These are phyloP conservation scores for Tipula vernalis DNA, from an alignment of 2,888 invertebrate species.

Conservation along the genomic window DNA sequence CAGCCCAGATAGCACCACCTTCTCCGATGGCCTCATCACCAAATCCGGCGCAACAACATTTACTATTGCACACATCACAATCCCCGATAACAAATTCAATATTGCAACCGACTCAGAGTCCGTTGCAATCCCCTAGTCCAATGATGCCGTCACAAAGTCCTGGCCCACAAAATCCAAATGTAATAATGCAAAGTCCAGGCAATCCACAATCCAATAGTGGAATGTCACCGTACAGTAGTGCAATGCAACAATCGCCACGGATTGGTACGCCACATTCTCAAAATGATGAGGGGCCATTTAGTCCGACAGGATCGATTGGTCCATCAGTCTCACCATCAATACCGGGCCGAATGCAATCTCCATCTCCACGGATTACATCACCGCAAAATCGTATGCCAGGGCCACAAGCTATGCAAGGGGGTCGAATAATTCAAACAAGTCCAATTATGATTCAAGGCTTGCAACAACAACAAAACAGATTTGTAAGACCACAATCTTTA, in stretches of 20 bases:
- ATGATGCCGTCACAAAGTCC: constrained; percentile 40
- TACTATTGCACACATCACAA: constrained; percentile 23
- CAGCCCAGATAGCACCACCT: constrained; percentile 34
- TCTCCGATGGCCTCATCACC: constrained; percentile 38
- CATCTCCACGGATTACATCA: constrained; percentile 41
- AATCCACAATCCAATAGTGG: constrained; percentile 34
- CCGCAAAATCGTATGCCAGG: constrained; percentile 39
- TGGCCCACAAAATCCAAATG: constrained; percentile 27
- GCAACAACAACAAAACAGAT: constrained; percentile 28
- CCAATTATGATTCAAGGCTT: constrained; percentile 26
- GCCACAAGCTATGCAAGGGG: constrained; percentile 15
- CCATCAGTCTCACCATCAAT: constrained; percentile 39
- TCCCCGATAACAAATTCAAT: constrained; percentile 31
- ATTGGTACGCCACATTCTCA: constrained; percentile 51
- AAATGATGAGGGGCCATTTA: constrained; percentile 44
- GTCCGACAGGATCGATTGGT: constrained; percentile 33
- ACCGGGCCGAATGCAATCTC: constrained; percentile 35
- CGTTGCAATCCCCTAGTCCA: constrained; percentile 42
- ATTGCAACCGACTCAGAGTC: constrained; percentile 35
- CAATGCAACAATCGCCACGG: constrained; percentile 43
- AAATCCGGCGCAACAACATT: constrained; percentile 15
- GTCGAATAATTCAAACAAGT: constrained; percentile 39
- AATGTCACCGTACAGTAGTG: constrained; percentile 39
- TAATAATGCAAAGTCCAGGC: constrained; percentile 37
- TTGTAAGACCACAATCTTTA: constrained; percentile 32